These are phyloP conservation scores for Aelia acuminata DNA, from an alignment of 2,888 invertebrate species.

Conservation along the genomic window DNA sequence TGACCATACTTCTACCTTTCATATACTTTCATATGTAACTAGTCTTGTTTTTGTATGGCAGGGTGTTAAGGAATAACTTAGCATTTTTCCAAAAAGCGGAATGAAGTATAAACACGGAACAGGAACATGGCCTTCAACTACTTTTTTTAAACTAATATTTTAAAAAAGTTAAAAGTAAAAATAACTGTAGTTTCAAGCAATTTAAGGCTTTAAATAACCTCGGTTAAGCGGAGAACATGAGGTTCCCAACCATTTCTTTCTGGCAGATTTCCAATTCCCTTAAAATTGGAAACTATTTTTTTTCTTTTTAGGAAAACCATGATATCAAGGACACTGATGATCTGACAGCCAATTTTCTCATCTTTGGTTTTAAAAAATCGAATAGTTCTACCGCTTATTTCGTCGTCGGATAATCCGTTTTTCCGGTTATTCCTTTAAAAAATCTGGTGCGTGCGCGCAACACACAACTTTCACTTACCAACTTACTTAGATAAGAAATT, in stretches of 20 bases:
- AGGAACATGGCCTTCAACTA: no score
- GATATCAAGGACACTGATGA: background rate
- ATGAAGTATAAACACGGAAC: no score
- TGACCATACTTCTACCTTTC: background rate
- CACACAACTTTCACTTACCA: no score
- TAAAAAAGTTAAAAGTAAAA: background rate
- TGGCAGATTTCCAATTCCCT: slow-evolving; percentile 17
- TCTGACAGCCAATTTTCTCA: background rate
- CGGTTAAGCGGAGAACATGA: background rate
- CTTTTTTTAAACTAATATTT: no score
- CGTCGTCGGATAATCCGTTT: no score
- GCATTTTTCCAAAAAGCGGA: no score
- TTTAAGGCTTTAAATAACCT: background rate
- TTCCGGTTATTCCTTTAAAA: no score
- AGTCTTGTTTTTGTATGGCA: background rate
- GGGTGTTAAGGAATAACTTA: no score
- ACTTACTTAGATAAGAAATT: no score
- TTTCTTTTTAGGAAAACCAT: background rate
- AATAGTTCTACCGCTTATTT: no score
- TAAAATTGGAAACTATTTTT: slow-evolving; percentile 43
- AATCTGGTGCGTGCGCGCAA: no score
- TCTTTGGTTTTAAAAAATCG: background rate
- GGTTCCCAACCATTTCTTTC: background rate
- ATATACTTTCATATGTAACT: no score
- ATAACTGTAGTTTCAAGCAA: background rate